phyloP scores from a whole-genome alignment of 1,140 invertebrate genomes.

The Euura lappo region DNA sequence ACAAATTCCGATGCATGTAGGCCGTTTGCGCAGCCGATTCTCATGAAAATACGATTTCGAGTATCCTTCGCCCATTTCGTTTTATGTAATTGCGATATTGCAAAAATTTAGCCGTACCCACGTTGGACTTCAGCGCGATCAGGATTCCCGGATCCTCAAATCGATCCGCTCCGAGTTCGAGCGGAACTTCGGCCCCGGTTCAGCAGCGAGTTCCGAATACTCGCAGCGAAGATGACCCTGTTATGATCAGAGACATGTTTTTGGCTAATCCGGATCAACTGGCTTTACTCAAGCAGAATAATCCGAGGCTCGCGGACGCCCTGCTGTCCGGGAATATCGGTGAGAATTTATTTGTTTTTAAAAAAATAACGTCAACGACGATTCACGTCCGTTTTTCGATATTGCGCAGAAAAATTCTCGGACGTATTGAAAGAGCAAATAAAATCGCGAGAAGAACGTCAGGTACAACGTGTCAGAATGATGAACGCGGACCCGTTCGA shows the following conservation, averaged over 20 bases:
- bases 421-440: conserved; percentile 84
- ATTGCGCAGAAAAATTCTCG: conserved; percentile 77
- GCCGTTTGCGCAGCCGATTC: no score
- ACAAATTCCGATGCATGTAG: no score
- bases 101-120: conserved; percentile 56
- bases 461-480: conserved; percentile 85
- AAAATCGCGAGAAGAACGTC: conserved; percentile 75
- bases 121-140: conserved; percentile 86
- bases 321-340: conserved; percentile 82
- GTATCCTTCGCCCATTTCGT: no score
- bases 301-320: conserved; percentile 90
- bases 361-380: background rate
- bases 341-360: conserved; percentile 39
- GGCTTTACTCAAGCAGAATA: conserved; percentile 91
- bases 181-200: conserved; percentile 18
- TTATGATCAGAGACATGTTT: conserved; percentile 88
- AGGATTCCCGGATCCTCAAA: conserved; percentile 70
- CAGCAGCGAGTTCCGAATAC: conserved; percentile 51
- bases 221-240: conserved; percentile 82
- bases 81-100: background rate
- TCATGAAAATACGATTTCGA: no score
- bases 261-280: conserved; percentile 91
- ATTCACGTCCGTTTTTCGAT: conserved; percentile 14
- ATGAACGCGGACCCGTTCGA: conserved; percentile 95
- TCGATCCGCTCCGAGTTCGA: conserved; percentile 20